A percentile compares a stretch with the other conserved stretches of the same genome.
These are phyloP conservation scores for Myrmecobius fasciatus DNA, from an alignment of 2,113 vertebrate species.

Conservation along the genomic window DNA sequence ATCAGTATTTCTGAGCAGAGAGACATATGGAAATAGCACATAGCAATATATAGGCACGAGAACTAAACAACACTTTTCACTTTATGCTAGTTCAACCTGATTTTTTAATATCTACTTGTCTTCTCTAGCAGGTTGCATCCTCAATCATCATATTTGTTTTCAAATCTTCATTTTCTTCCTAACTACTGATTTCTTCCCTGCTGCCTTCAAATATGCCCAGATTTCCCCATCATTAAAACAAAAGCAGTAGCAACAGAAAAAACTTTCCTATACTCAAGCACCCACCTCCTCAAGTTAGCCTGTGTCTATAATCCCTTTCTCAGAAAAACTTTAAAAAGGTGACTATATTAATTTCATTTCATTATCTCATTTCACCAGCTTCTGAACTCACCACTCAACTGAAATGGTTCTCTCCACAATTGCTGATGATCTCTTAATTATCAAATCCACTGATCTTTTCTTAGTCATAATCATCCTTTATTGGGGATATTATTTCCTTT, in stretches of 20 bases:
- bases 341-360: not conserved
- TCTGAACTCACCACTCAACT: not conserved
- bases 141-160: not conserved
- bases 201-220: not conserved
- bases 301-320: not conserved
- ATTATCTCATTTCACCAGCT: not conserved
- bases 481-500: not conserved
- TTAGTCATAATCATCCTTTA: not conserved
- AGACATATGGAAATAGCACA: not conserved
- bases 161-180: not conserved
- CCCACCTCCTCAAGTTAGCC: not conserved
- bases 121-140: not conserved
- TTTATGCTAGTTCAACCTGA: not conserved
- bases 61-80: not conserved
- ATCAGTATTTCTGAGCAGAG: not conserved
- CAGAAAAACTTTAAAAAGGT: not conserved
- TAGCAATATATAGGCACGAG: not conserved
- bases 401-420: not conserved
- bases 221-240: not conserved
- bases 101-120: not conserved
- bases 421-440: not conserved
- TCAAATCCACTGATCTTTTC: not conserved
- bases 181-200: not conserved
- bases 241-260: not conserved
- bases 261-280: not conserved